Base-by-base conservation (phyloP, 2,113 vertebrate species). In the Leptobrachium leishanense region DNA sequence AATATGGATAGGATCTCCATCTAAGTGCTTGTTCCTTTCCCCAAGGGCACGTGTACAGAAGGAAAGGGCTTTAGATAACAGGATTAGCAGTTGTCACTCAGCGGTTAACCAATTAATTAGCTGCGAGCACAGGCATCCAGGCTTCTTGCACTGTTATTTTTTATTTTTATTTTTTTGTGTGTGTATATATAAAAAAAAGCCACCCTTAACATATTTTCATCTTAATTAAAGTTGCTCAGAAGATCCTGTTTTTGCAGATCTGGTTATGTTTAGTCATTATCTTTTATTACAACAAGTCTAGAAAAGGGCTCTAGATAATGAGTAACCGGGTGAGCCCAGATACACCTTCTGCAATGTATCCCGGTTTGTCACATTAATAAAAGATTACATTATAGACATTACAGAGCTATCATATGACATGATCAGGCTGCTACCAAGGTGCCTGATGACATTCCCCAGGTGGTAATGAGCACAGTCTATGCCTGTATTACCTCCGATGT, bases 101-200 rank as follows among this genome's bases (percentile, higher is more conserved):
- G 77, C 77, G 74, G 77, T 80, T 81, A 74, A 81, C 64, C 78
- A 81, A 81, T 81, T 81, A 68, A 81, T 81, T 81, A 81, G 78
- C 78, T 15, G 4, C 1, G 43, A 59, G 70, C 63, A 67, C 10
- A 31, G 65, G 65, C 71, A 74, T 43, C 42, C 71, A 68, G 65
- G 41, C 20, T 42, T 59, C 43, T 15, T 53, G 46, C 42, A 64
- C 77, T 78, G 43, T 70, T 63, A 53, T 63, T 64, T 78, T 70
- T 31, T 31, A 31, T 31, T 31, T 31, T 31, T 31, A 0, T 1
- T 31, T 31, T 31, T 31, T 31, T 31, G 20, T 31, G 1, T 31
- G 1, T 31, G 1, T 31, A 31, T 31, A 31, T 31, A 31, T 53
- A 42, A 53, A 44, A 44, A 68, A 50, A 68, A 53, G 71, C 20